A percentile compares a stretch with the other conserved stretches of the same genome.
These are phyloP conservation scores for Drosophila anceps DNA, from an alignment of 2,888 invertebrate genomes.

Conservation along the genomic window DNA sequence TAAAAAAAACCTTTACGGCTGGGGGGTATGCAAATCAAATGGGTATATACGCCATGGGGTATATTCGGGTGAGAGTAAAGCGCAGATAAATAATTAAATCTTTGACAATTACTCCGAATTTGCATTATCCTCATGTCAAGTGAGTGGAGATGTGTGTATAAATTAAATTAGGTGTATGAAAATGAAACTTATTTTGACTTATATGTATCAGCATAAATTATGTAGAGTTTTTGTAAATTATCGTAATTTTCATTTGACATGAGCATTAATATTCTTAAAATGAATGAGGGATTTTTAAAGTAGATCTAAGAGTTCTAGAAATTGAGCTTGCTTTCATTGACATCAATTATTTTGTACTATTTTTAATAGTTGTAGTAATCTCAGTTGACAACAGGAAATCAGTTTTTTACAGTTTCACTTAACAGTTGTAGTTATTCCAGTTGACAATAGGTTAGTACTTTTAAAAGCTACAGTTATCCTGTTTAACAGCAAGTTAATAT, in stretches of 20 bases:
- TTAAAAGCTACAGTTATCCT: not conserved
- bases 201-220: not conserved
- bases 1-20: not conserved
- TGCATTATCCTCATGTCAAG: constrained; percentile 5
- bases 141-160: not conserved
- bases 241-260: not conserved
- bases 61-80: not conserved
- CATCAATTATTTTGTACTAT: no score
- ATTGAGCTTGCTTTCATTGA: no score
- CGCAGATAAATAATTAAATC: constrained; percentile 34
- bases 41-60: not conserved
- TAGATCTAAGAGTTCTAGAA: not conserved
- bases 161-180: not conserved
- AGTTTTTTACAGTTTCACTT: no score
- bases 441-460: not conserved
- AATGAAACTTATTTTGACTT: not conserved
- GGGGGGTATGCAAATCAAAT: not conserved
- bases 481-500: not conserved
- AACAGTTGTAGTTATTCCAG: no score
- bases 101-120: constrained; percentile 13
- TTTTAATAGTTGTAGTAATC: not conserved
- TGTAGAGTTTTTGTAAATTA: not conserved
- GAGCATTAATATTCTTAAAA: not conserved
- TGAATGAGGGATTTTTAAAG: not conserved
- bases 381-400: not conserved